Percentiles rank a stretch among this genome's conserved stretches.
phyloP scores from a whole-genome alignment of 2,113 vertebrate genomes.

The Gavia stellata region DNA sequence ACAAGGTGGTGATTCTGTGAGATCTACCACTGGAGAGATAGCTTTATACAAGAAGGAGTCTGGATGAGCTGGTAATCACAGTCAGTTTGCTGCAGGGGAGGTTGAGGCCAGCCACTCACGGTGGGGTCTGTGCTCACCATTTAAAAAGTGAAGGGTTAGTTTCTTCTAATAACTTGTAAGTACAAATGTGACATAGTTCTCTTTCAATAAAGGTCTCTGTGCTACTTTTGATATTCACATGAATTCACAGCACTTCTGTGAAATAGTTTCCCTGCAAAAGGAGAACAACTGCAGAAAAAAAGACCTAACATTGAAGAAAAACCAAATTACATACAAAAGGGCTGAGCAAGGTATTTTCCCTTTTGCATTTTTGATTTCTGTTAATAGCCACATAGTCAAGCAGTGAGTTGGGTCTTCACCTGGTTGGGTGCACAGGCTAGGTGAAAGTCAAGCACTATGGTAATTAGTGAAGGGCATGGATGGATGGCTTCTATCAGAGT shows the following conservation, averaged over 20 bases:
- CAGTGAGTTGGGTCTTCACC: neutral
- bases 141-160: neutral
- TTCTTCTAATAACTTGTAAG: neutral
- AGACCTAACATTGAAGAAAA: neutral
- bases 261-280: neutral
- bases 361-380: neutral
- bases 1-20: neutral
- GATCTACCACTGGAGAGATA: neutral
- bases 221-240: neutral
- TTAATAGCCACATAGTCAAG: neutral
- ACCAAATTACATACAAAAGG: neutral
- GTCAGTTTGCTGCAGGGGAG: neutral
- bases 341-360: neutral
- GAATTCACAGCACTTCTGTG: neutral
- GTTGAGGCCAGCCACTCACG: neutral
- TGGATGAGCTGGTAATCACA: neutral
- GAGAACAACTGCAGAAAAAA: neutral
- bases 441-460: neutral
- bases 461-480: accelerated
- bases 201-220: neutral
- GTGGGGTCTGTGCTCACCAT: neutral
- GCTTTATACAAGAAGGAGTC: neutral
- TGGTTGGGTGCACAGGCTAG: neutral
- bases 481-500: neutral
- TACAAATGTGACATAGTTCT: neutral